These are phyloP conservation scores for Enhydra lutris DNA, from an alignment of 2,113 vertebrate genomes.

Conservation along the genomic window DNA sequence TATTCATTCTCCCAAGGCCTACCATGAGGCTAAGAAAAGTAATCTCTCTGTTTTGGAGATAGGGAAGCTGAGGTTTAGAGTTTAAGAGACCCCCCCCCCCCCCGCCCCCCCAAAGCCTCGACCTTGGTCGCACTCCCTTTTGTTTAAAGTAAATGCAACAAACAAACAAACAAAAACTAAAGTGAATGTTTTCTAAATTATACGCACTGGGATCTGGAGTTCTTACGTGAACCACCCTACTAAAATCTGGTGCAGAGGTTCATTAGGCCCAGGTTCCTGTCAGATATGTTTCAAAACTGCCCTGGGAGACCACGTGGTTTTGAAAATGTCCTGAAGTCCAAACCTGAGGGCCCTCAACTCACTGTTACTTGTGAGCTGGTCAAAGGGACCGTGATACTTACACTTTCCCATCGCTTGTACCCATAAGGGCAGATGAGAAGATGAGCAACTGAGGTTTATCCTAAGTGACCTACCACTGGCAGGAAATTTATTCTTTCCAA, in stretches of 20 bases:
- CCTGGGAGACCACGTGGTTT: neutral
- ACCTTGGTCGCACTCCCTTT: neutral
- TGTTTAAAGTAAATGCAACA: neutral
- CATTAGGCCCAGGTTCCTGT: neutral
- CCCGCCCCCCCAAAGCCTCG: neutral
- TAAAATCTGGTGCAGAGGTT: neutral
- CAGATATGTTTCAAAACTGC: neutral
- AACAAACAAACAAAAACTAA: neutral
- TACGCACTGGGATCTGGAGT: neutral
- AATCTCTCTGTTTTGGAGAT: neutral
- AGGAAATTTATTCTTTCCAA: neutral
- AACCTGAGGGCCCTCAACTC: neutral
- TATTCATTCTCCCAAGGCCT: neutral
- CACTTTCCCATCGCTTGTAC: fast-evolving
- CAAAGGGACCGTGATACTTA: neutral
- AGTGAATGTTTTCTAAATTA: neutral
- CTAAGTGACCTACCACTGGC: neutral
- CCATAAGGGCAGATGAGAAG: fast-evolving
- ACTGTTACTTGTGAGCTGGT: too few relatives aligned
- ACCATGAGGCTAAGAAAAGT: neutral
- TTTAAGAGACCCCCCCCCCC: neutral
- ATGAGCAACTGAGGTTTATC: neutral
- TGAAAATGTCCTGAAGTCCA: neutral
- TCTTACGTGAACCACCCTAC: neutral
- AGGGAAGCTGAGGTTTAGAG: neutral